Conservation (phyloP, 2,888 invertebrate species). For the Pammene aurita region DNA sequence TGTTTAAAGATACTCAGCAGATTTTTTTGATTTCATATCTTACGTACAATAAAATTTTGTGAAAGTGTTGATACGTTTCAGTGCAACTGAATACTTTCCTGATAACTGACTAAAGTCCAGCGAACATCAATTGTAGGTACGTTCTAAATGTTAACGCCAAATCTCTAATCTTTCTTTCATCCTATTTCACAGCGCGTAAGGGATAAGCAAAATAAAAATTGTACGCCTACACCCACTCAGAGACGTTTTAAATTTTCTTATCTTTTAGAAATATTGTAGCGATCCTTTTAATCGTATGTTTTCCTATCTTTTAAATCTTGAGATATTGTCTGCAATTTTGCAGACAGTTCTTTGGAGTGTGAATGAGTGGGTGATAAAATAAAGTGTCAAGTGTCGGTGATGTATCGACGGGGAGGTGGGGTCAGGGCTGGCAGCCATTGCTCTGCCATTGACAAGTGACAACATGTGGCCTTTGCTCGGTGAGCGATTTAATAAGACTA, state of each 20-base stretch:
- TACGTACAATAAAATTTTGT: too few species aligned
- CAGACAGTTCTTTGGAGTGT: constrained; percentile 56
- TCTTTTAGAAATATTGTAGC: constrained; percentile 34
- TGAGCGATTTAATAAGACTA: constrained; percentile 44
- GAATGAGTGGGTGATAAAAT: constrained; percentile 62
- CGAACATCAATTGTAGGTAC: background rate
- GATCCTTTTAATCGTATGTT: constrained; percentile 25
- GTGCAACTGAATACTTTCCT: too few species aligned
- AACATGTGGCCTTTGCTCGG: constrained; percentile 28
- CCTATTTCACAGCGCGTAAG: constrained; percentile 2
- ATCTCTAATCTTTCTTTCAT: background rate
- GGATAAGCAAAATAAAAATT: constrained; percentile 18
- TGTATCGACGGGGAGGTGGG: constrained; percentile 53
- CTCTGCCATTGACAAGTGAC: constrained; percentile 35
- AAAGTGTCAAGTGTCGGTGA: constrained; percentile 58
- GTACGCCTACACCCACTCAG: background rate
- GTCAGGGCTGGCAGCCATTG: constrained; percentile 50
- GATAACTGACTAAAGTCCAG: too few species aligned
- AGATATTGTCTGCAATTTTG: constrained; percentile 46
- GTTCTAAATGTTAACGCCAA: background rate
- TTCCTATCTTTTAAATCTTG: constrained; percentile 37
- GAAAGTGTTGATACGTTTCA: too few species aligned
- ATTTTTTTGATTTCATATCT: too few species aligned
- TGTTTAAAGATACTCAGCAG: too few species aligned
- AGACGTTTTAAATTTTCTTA: constrained; percentile 31